A percentile compares a stretch with the other conserved stretches of the same genome.
These are phyloP conservation scores for Rhopalosiphum nymphaeae DNA, from an alignment of 2,888 invertebrate species.

Conservation along the genomic window DNA sequence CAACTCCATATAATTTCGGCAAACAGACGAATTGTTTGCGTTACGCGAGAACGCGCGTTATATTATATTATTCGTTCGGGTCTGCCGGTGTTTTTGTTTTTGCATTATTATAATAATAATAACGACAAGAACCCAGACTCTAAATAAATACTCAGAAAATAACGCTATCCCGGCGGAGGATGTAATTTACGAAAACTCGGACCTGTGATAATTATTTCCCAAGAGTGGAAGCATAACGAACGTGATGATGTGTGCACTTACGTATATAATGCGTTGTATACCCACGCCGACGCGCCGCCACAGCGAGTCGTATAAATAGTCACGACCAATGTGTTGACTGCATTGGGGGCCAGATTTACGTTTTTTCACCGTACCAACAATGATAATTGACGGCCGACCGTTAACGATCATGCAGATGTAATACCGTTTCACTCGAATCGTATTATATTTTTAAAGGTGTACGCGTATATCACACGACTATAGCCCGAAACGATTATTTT, in stretches of 20 bases:
- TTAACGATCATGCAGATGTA: not conserved
- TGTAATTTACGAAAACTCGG: slow-evolving; percentile 12
- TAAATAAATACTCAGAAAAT: not conserved
- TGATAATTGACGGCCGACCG: not conserved
- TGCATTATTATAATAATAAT: not conserved
- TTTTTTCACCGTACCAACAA: not conserved
- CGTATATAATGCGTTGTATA: not conserved
- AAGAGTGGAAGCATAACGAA: not conserved
- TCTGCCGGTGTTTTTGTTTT: not conserved
- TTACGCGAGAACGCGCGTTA: not conserved
- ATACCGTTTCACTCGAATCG: not conserved
- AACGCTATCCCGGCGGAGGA: not conserved
- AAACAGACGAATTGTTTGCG: slow-evolving; percentile 9
- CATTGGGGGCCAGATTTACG: not conserved
- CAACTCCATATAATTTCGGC: not conserved
- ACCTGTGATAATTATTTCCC: slow-evolving; percentile 30
- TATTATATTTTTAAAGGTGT: not conserved
- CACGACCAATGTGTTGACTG: not conserved
- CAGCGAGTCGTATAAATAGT: not conserved
- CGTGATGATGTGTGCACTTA: not conserved
- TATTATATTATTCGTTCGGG: not conserved
- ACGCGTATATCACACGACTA: not conserved
- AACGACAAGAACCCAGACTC: not conserved
- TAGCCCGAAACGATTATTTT: not conserved
- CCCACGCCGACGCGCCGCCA: not conserved